Percentiles rank a stretch among this genome's conserved stretches.
Evolutionary conservation across 2,888 invertebrate species (phyloP).

Genomic region (Agrenia bidenticulata): DNA sequence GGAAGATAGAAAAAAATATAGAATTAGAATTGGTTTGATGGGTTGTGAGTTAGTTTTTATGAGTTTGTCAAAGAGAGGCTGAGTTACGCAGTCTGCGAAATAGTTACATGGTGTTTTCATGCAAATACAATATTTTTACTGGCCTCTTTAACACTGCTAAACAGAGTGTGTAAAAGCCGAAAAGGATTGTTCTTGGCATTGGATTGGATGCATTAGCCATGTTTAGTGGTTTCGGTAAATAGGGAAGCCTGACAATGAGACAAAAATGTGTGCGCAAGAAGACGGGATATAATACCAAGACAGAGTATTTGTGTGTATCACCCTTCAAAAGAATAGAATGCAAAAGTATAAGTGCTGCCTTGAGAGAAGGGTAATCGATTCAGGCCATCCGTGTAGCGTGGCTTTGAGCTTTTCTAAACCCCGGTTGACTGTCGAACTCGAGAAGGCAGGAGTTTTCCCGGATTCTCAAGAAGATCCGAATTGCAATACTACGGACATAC

Average conservation of each 20-base stretch:
- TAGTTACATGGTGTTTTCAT: too few species aligned
- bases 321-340: background rate
- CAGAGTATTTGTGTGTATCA: background rate
- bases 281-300: background rate
- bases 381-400: slow-evolving; percentile 27
- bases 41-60: too few species aligned
- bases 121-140: too few species aligned
- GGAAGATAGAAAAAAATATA: too few species aligned
- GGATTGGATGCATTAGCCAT: too few species aligned
- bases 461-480: background rate
- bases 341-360: background rate
- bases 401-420: slow-evolving; percentile 5
- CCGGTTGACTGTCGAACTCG: slow-evolving; percentile 4
- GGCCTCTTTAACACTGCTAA: too few species aligned
- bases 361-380: slow-evolving; percentile 32
- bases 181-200: too few species aligned
- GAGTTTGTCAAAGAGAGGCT: too few species aligned
- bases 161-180: too few species aligned
- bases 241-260: background rate
- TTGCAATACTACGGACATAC: background rate
- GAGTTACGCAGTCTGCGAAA: too few species aligned
- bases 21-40: too few species aligned
- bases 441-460: background rate
- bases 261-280: slow-evolving; percentile 4
- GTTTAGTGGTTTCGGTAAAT: too few species aligned